These are phyloP conservation scores for Megastigmus dorsalis DNA, from an alignment of 2,888 invertebrate genomes.

Conservation along the genomic window DNA sequence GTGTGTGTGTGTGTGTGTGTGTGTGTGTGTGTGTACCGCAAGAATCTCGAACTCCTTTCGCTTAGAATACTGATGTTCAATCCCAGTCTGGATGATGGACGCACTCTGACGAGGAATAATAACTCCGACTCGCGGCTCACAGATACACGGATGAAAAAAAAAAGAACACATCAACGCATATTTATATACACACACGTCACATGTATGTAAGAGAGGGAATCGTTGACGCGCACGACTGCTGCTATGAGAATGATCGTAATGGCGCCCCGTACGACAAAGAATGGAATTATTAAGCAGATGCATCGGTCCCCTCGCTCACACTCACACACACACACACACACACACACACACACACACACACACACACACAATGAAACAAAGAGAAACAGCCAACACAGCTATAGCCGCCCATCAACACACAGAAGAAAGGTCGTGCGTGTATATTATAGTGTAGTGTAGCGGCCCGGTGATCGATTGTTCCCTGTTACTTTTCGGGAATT, in stretches of 20 bases:
- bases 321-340: neutral
- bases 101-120: slow-evolving; percentile 59
- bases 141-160: too few species aligned
- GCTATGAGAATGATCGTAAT: slow-evolving; percentile 43
- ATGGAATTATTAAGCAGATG: slow-evolving; percentile 58
- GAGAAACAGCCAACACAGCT: neutral
- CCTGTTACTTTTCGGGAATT: slow-evolving; percentile 47
- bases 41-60: neutral
- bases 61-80: slow-evolving; percentile 20
- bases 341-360: neutral
- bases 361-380: neutral
- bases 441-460: slow-evolving; percentile 20
- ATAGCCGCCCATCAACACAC: neutral
- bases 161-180: too few species aligned
- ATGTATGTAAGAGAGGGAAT: slow-evolving; percentile 23
- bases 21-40: neutral
- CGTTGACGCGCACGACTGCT: slow-evolving; percentile 39
- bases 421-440: slow-evolving; percentile 41
- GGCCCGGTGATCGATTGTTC: slow-evolving; percentile 54
- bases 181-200: too few species aligned
- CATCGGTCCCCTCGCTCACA: slow-evolving; percentile 36
- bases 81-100: slow-evolving; percentile 53
- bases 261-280: slow-evolving; percentile 48
- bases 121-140: slow-evolving; percentile 49
- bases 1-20: neutral